Evolutionary conservation across 2,113 vertebrate genomes (phyloP), one percentile per base, ranked within the genome.

Genomic region (Rhynchopsitta pachyrhyncha): DNA sequence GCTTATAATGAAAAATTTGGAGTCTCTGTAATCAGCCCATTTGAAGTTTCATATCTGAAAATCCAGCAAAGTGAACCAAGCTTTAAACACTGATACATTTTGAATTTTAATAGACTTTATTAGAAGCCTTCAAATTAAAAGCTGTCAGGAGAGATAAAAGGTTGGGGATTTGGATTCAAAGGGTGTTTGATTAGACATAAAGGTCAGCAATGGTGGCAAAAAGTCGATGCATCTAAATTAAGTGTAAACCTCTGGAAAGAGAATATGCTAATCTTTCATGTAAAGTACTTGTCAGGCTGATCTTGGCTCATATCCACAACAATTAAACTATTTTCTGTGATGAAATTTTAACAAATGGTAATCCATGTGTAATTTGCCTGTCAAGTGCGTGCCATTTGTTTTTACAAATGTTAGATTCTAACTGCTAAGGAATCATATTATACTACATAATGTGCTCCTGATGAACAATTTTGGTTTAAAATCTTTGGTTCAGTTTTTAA

Each of bases 121-220:
- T 98, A 97, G 55, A 96, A 84, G 91, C 78, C 92, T 97, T 97
- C 95, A 97, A 97, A 98, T 97, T 97, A 97, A 97, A 98, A 98
- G n/a, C 93, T 98, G 95, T 96, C 95, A 95, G 28, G 82, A 97
- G 88, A 97, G 88, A 98, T 97, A 97, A 98, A 98, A 97, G 73
- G 86, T 82, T 95, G 57, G 91, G 82, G 55, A 97, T 98, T 73
- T 95, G 77, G 91, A 97, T 94, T 97, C 95, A 95, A 96, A 97
- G 78, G 94, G 42, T 94, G 75, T 97, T 97, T 98, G 97, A 97
- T 98, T 98, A 97, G 92, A 97, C 96, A 96, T 96, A 97, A 97
- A 98, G 91, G 94, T 97, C 97, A 98, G 86, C 71, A 89, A 42
- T 85, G 86, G 85, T 91, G 87, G 88, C 80, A 96, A 98, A 93